Conservation (phyloP, 2,113 vertebrate genomes). For the Chionis minor region DNA sequence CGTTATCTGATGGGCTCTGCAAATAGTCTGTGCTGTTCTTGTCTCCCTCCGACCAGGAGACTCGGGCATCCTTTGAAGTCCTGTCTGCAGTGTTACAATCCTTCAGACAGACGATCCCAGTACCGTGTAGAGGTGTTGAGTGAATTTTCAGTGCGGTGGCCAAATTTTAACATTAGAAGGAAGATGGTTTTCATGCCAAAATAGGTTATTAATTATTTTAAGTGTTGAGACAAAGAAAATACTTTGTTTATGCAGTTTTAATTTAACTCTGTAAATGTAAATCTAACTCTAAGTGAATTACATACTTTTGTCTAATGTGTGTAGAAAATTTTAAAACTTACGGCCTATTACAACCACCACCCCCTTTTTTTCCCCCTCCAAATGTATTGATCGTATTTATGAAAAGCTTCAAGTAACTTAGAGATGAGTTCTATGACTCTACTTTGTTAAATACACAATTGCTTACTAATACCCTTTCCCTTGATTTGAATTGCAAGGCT, state of each 20-base stretch:
- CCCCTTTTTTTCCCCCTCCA: accelerated
- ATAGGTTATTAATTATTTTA: neutral
- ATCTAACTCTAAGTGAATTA: neutral
- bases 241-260: neutral
- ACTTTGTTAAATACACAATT: neutral
- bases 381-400: neutral
- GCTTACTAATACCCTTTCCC: neutral
- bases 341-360: neutral
- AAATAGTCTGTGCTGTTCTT: neutral
- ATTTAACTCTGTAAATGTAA: neutral
- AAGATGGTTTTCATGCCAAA: neutral
- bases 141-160: neutral
- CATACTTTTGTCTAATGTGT: neutral
- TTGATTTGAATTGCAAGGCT: neutral
- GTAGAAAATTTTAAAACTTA: neutral
- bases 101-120: neutral
- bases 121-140: accelerated
- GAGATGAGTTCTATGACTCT: neutral
- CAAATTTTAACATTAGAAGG: neutral
- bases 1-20: neutral
- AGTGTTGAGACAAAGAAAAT: neutral
- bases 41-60: neutral
- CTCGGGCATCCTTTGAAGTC: neutral
- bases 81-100: neutral
- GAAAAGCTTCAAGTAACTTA: neutral